Evolutionary conservation across 2,797 vertebrate species (phyloP).

Genomic region (Falco naumanni): DNA sequence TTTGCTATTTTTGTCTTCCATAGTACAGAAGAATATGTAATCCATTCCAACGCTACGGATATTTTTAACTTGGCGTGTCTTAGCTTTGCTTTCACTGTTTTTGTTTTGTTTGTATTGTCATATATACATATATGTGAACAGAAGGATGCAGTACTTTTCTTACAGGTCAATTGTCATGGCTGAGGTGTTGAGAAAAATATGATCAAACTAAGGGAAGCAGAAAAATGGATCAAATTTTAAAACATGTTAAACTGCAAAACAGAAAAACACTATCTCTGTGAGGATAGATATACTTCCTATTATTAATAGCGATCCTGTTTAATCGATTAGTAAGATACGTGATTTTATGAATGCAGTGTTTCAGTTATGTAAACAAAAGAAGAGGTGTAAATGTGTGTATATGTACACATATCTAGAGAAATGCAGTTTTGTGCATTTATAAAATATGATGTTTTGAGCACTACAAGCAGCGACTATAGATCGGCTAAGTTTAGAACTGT

Average conservation of each 20-base stretch:
- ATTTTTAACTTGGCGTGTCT: neutral
- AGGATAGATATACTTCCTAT: neutral
- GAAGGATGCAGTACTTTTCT: neutral
- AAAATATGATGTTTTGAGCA: neutral
- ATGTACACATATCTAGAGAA: neutral
- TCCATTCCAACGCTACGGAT: neutral
- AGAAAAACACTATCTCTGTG: neutral
- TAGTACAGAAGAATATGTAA: neutral
- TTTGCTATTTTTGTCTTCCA: neutral
- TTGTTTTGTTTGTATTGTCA: neutral
- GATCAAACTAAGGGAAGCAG: neutral
- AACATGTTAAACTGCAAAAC: neutral
- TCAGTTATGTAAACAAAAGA: neutral
- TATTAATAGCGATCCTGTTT: neutral
- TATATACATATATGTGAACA: neutral
- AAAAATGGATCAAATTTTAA: neutral
- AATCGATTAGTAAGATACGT: neutral
- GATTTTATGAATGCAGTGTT: neutral
- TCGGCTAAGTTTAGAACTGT: neutral
- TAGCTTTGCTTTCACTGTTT: neutral
- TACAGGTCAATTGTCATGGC: neutral
- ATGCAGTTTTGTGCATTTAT: neutral
- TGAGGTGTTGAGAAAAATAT: neutral
- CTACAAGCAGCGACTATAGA: neutral
- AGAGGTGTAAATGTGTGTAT: neutral